Evolutionary conservation across 2,888 invertebrate species (phyloP), one percentile per base, ranked within the genome.

Genomic region (Nomada goodeniana): DNA sequence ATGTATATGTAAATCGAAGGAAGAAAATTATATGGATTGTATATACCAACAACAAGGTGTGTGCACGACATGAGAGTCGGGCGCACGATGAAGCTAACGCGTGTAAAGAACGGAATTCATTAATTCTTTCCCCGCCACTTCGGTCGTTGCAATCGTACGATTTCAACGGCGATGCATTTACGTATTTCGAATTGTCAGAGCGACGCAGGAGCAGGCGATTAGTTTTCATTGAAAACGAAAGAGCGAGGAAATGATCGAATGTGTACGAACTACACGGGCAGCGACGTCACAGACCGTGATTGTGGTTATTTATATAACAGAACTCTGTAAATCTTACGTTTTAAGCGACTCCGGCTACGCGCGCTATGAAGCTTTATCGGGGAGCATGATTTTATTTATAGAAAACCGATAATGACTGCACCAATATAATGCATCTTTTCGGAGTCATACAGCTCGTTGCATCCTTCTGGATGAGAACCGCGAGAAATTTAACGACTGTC

Each of bases 231-330:
- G 87, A 76, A 85, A 87, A 88, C 86, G 86, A 83, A 86, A 80
- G 83, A 83, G 88, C 88, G 86, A 80, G 82, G 83, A 88, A 86
- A 78, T 84, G 82, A 80, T 87, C 84, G 76, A 82, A 86, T 83
- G 79, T 81, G 86, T 75, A 80, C 76, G 78, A 77, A 81, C 83
- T 80, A 64, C 70, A 73, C 83, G 80, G 67, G 67, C 60, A 53
- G 26, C 80, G 72, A 80, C 85, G 87, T 86, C 88, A 83, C 83
- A 59, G 77, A 47, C 75, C 81, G 85, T 83, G 86, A 86, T 86
- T 87, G 87, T 86, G 87, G 80, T 85, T 86, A 85, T 86, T 87
- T 86, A 86, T 87, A 86, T 88, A 87, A 86, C 82, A 70, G 78
- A 82, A 82, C 84, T 82, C 80, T 78, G 85, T 85, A 86, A 86